phyloP scores from a whole-genome alignment of 2,888 invertebrate species.

The Megaustenia siamemsis region DNA sequence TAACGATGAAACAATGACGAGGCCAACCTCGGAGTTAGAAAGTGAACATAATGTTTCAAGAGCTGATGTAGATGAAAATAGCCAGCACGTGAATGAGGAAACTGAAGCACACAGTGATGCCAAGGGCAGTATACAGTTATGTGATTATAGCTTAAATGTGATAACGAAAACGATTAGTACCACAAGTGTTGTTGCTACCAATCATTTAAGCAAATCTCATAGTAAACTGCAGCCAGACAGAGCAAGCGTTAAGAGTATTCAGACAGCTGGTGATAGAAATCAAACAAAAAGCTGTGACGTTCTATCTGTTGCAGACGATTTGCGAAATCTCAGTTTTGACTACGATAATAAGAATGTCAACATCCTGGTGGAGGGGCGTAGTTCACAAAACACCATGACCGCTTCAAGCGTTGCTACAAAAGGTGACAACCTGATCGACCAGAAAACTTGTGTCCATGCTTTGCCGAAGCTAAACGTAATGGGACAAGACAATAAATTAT shows the following conservation, averaged over 20 bases:
- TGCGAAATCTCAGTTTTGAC: not conserved
- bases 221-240: not conserved
- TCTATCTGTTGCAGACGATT: not conserved
- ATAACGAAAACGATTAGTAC: too few species aligned
- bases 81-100: too few species aligned
- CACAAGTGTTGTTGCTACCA: not conserved
- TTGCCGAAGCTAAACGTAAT: not conserved
- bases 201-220: not conserved
- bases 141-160: too few species aligned
- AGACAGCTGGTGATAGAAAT: not conserved
- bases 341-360: not conserved
- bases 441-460: not conserved
- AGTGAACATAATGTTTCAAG: not conserved
- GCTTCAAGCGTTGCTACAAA: not conserved
- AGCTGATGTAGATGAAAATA: not conserved
- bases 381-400: not conserved
- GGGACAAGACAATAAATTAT: not conserved
- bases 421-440: not conserved
- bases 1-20: not conserved
- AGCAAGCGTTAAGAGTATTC: not conserved
- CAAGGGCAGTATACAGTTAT: too few species aligned
- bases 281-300: not conserved
- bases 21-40: not conserved
- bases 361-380: not conserved
- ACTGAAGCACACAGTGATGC: too few species aligned